Conservation (phyloP, 2,113 vertebrate genomes). For the Pogona vitticeps region DNA sequence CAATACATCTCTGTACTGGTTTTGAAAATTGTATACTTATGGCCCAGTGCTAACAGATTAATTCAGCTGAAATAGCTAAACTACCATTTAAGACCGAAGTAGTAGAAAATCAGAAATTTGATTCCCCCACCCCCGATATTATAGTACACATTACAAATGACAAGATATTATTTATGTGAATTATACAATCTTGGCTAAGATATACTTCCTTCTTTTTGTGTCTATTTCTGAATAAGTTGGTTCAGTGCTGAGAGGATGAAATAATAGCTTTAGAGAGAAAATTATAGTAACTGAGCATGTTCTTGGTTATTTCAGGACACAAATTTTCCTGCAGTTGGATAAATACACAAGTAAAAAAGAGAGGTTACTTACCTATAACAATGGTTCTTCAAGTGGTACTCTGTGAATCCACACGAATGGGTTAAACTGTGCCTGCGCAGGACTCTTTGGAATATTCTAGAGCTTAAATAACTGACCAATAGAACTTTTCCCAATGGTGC, state of each 20-base stretch:
- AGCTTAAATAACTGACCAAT: no score
- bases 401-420: no score
- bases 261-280: not conserved
- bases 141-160: not conserved
- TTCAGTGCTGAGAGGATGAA: not conserved
- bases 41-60: not conserved
- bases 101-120: no score
- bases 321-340: not conserved
- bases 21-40: not conserved
- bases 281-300: not conserved
- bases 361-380: no score
- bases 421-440: no score
- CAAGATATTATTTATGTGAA: not conserved
- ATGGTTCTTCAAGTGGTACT: no score
- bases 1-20: not conserved
- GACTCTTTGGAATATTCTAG: no score
- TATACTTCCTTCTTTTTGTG: not conserved
- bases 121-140: no score
- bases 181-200: no score
- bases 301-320: not conserved
- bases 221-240: not conserved
- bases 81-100: no score
- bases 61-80: not conserved
- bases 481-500: no score
- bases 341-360: no score